These are phyloP conservation scores for Dichetophora obliterata DNA, from an alignment of 2,888 invertebrate species.

Conservation along the genomic window DNA sequence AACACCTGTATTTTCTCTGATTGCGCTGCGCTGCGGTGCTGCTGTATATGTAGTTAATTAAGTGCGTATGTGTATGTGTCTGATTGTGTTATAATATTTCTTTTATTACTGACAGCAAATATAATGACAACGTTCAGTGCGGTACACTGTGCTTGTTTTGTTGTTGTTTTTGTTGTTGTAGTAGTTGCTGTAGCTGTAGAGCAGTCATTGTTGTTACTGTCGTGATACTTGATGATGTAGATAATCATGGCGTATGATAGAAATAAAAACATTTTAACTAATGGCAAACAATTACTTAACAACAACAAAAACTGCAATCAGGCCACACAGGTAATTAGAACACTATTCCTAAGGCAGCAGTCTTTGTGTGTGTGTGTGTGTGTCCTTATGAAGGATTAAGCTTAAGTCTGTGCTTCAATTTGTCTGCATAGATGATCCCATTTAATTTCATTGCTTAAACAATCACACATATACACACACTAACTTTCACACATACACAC, in stretches of 20 bases:
- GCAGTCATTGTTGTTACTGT: neutral
- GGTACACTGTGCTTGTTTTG: neutral
- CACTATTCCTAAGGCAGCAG: neutral
- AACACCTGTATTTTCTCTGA: neutral
- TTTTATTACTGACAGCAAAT: conserved; percentile 18
- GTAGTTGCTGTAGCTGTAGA: neutral
- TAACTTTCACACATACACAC: neutral
- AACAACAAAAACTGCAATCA: conserved; percentile 50
- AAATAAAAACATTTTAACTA: conserved; percentile 65
- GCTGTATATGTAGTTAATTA: conserved; percentile 17
- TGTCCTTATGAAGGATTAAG: neutral
- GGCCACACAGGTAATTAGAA: neutral
- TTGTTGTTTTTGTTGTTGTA: neutral
- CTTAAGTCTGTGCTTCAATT: no score
- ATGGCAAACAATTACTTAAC: conserved; percentile 64
- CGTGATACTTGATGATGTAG: conserved; percentile 12
- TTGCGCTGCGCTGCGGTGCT: neutral
- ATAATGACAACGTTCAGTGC: conserved; percentile 10
- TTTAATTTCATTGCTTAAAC: no score
- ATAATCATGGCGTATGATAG: conserved; percentile 34
- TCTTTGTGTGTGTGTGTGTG: neutral
- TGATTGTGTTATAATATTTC: conserved; percentile 28
- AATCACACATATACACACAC: no score
- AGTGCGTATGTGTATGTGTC: conserved; percentile 1
- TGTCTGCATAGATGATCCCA: no score